phyloP scores from a whole-genome alignment of 2,113 vertebrate species.

The Silurus glanis region DNA sequence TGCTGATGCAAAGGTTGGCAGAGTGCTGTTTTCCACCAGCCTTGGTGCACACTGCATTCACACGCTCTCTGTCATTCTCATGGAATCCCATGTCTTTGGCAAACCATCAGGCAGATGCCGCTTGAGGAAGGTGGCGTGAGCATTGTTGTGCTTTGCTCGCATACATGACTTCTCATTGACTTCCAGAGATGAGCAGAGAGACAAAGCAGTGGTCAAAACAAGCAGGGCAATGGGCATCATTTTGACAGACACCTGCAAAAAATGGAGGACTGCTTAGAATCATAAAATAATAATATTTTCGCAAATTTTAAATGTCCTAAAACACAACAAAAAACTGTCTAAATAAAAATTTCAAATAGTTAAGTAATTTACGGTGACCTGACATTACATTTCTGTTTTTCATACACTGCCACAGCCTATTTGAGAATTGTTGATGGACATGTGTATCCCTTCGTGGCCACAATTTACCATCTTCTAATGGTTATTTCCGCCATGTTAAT shows the following conservation, averaged over 20 bases:
- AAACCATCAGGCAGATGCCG: constrained; percentile 62
- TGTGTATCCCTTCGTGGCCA: neutral
- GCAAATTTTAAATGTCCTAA: neutral
- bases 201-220: constrained; percentile 29
- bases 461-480: neutral
- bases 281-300: neutral
- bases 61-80: constrained; percentile 53
- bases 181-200: constrained; percentile 49
- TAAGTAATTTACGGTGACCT: neutral
- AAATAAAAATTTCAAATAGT: neutral
- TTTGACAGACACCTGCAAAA: constrained; percentile 8
- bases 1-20: constrained; percentile 74
- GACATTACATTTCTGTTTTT: neutral
- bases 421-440: neutral
- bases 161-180: constrained; percentile 65
- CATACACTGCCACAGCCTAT: neutral
- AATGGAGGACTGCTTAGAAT: neutral
- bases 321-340: neutral
- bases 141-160: constrained; percentile 63
- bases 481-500: neutral
- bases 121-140: constrained; percentile 58
- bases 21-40: constrained; percentile 60
- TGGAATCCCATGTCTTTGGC: constrained; percentile 57
- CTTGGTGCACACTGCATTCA: constrained; percentile 64
- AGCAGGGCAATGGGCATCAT: constrained; percentile 20